These are phyloP conservation scores for Ceyx margarethae DNA, from an alignment of 2,113 vertebrate genomes.

Conservation along the genomic window DNA sequence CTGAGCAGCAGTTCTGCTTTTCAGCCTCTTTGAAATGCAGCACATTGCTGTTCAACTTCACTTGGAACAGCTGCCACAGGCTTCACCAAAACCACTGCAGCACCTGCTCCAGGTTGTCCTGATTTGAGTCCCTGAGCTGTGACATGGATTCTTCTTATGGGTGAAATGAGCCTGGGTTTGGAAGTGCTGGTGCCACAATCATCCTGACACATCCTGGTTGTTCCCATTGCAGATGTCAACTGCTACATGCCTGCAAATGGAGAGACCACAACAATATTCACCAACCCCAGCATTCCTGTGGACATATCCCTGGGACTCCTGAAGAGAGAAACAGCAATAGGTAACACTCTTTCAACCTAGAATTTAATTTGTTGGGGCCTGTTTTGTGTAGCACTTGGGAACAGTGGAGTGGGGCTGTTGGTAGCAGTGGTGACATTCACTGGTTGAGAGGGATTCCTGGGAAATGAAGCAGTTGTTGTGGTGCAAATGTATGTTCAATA, in stretches of 20 bases:
- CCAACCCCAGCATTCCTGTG: slow-evolving; percentile 92
- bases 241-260: slow-evolving; percentile 96
- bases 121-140: no score
- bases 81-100: background rate
- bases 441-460: background rate
- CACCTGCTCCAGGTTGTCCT: background rate
- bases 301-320: slow-evolving; percentile 91
- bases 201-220: rapidly evolving
- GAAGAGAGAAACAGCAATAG: slow-evolving; percentile 88
- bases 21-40: background rate
- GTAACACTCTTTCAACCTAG: slow-evolving; percentile 52
- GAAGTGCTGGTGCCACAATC: background rate
- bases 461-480: background rate
- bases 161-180: background rate
- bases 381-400: rapidly evolving
- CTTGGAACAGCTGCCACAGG: background rate
- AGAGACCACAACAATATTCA: slow-evolving; percentile 84
- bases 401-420: rapidly evolving
- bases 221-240: slow-evolving; percentile 76
- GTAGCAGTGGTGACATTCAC: rapidly evolving
- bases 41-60: background rate
- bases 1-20: background rate
- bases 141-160: background rate
- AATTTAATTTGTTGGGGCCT: background rate
- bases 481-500: rapidly evolving